Base-by-base conservation (phyloP, 2,797 vertebrate genomes). In the Valencia hispanica region DNA sequence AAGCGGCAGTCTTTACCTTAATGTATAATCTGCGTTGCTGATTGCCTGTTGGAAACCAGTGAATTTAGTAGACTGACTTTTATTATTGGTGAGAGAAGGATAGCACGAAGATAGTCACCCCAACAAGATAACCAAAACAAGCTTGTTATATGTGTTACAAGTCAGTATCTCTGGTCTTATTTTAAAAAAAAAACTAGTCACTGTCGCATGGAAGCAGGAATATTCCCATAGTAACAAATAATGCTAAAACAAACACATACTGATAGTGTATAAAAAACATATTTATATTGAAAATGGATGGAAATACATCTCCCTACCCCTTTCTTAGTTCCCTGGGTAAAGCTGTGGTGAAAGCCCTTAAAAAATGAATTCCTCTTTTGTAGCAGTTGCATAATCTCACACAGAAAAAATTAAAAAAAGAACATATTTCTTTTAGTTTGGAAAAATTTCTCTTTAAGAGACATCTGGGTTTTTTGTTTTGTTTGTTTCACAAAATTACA, bases 11-110 rank as follows among this genome's bases (percentile, higher is more conserved):
- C 48, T 81, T 93, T 90, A 87, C 78, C 80, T 90, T 91, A 79
- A 89, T 92, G 90, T 94, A 92, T 88, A 93, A 79, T 91, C 82
- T 89, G 86, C 92, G 82, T 93, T 89, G 88, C 86, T 50, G 85
- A 91, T 79, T 82, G 79, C 71, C 61, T 57, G 87, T 85, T 81
- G 87, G 89, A 88, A 74, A 59, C 82, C 77, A 79, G 86, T 88
- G 89, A 90, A 86, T 91, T 83, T 86, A 85, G 86, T 91, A 78
- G 83, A 79, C 86, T 79, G 91, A 82, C 90, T 82, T 90, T 90
- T 89, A 70, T 81, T 90, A 87, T 89, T 78, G 78, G 82, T 79
- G 84, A 82, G 87, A 86, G 87, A 72, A 83, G 79, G 87, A 87
- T 89, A 91, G 86, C 89, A 93, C 92, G 91, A 90, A 78, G 69